Conservation (phyloP, 2,888 invertebrate species). For the Shargacucullia verbasci region DNA sequence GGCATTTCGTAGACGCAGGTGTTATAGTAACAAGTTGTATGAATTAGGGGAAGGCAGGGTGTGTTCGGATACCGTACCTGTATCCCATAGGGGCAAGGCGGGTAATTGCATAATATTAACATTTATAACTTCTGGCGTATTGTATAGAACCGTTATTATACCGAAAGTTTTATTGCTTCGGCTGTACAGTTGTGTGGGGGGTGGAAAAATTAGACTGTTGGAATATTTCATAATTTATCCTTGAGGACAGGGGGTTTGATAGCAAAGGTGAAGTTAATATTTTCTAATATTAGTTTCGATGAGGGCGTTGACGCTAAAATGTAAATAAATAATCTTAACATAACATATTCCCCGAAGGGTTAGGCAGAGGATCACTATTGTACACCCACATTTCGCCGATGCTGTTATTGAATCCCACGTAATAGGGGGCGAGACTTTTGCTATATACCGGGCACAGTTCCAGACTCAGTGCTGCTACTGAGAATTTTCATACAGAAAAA, state of each 20-base stretch:
- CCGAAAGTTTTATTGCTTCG: constrained; percentile 50
- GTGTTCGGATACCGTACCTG: constrained; percentile 50
- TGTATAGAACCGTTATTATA: constrained; percentile 54
- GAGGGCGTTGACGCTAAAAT: no score
- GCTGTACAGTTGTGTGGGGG: constrained; percentile 38
- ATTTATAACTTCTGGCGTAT: constrained; percentile 61
- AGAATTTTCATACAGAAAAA: no score
- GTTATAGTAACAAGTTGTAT: constrained; percentile 53
- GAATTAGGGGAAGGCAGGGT: constrained; percentile 53
- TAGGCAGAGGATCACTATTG: no score
- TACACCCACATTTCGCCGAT: no score
- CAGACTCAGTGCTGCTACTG: no score
- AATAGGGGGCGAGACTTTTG: no score
- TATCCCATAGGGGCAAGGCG: constrained; percentile 54
- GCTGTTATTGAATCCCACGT: no score
- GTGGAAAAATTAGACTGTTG: constrained; percentile 34
- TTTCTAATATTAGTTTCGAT: background rate
- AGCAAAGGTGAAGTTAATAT: constrained; percentile 12
- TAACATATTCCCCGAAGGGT: no score
- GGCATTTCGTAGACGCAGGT: constrained; percentile 52
- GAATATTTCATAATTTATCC: constrained; percentile 19
- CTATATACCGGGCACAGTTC: no score
- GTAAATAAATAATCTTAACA: no score
- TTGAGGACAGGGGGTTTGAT: background rate
- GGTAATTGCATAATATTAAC: constrained; percentile 67